Percentiles rank a stretch among this genome's conserved stretches.
Conservation (phyloP, 2,888 invertebrate genomes). For the Campoletis raptor region DNA sequence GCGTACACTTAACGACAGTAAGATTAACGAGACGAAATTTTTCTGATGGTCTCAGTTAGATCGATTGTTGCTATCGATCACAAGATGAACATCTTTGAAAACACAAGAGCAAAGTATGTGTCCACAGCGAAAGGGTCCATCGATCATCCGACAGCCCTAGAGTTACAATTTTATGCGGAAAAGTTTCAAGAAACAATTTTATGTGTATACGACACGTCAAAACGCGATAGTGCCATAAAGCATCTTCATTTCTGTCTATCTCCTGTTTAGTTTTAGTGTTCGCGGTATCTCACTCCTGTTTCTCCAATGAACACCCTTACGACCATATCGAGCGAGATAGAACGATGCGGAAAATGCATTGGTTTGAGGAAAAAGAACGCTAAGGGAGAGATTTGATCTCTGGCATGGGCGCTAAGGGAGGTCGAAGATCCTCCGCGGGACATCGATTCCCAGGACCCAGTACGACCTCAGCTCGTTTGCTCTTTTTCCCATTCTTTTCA, state of each 20-base stretch:
- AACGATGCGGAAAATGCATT: slow-evolving; percentile 41
- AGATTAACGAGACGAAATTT: slow-evolving; percentile 6
- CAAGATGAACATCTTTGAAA: slow-evolving; percentile 29
- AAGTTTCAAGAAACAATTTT: slow-evolving; percentile 19
- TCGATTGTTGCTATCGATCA: slow-evolving; percentile 50
- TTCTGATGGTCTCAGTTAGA: slow-evolving; percentile 37
- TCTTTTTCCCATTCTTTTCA: slow-evolving; percentile 34
- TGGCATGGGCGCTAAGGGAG: slow-evolving; percentile 66
- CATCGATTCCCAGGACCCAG: slow-evolving; percentile 60
- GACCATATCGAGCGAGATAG: slow-evolving; percentile 22
- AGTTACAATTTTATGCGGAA: slow-evolving; percentile 17
- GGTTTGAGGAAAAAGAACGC: slow-evolving; percentile 31
- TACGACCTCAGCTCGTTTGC: slow-evolving; percentile 31
- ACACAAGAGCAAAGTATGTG: slow-evolving; percentile 20
- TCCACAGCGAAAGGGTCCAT: slow-evolving; percentile 49
- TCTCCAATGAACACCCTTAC: slow-evolving; percentile 50
- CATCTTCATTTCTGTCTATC: slow-evolving; percentile 44
- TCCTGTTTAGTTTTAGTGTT: slow-evolving; percentile 47
- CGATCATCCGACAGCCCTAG: slow-evolving; percentile 47
- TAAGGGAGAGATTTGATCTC: slow-evolving; percentile 60
- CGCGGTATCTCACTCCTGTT: slow-evolving; percentile 64
- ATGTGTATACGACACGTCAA: slow-evolving; percentile 36
- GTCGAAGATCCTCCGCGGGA: slow-evolving; percentile 70
- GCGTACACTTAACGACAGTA: background rate
- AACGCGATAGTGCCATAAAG: slow-evolving; percentile 59